phyloP scores from a whole-genome alignment of 2,888 invertebrate species.

The Tetragonula carbonaria region DNA sequence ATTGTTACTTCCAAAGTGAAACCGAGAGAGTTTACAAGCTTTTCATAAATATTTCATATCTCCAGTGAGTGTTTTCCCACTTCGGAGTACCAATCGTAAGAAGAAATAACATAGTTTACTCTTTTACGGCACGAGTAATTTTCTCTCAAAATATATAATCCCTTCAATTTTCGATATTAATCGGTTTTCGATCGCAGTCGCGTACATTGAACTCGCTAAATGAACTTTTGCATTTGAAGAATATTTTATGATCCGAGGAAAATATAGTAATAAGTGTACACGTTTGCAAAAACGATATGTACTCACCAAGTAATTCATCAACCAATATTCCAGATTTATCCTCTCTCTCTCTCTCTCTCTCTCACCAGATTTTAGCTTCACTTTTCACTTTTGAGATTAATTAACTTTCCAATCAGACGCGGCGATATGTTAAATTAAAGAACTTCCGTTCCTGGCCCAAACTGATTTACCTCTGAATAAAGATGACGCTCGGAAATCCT shows the following conservation, averaged over 20 bases:
- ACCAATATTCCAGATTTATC: background rate
- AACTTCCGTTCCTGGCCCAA: background rate
- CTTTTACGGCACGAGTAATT: background rate
- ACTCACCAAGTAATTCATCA: background rate
- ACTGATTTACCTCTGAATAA: background rate
- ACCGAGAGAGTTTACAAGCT: background rate
- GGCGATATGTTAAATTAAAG: background rate
- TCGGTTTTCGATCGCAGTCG: background rate
- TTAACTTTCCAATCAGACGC: background rate
- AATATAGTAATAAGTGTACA: too few species aligned
- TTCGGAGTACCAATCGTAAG: background rate
- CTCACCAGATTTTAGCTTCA: background rate
- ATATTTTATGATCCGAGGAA: background rate
- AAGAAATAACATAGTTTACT: background rate
- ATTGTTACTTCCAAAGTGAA: background rate
- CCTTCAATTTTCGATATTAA: background rate
- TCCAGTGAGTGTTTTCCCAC: background rate
- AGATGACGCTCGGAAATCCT: background rate
- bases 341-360: too few species aligned
- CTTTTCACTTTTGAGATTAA: background rate
- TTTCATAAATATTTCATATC: background rate
- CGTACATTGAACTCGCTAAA: background rate
- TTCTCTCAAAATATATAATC: background rate
- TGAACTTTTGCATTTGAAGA: background rate
- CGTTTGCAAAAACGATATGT: background rate